A percentile compares a stretch with the other conserved stretches of the same genome.
Evolutionary conservation across 2,888 invertebrate species (phyloP).

Genomic region (Toxonevra muliebris): DNA sequence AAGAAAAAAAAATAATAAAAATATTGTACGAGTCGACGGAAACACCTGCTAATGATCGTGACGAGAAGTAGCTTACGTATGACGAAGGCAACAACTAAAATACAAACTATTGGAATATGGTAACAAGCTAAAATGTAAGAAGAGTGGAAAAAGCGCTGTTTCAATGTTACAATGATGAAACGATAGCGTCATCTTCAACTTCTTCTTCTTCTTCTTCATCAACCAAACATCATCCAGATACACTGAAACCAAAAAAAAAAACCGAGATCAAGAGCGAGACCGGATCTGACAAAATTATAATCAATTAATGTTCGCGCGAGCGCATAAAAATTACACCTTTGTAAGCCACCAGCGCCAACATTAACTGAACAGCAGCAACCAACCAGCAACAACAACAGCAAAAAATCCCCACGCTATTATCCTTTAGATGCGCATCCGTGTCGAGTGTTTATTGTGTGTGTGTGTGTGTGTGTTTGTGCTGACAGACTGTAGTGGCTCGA

Average conservation of each 20-base stretch:
- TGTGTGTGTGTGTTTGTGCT: not conserved
- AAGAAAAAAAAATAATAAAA: conserved; percentile 13
- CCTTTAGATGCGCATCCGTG: conserved; percentile 28
- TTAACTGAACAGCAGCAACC: conserved; percentile 27
- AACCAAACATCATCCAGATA: conserved; percentile 7
- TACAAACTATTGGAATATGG: not conserved
- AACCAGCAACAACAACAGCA: conserved; percentile 7
- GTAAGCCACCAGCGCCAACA: conserved; percentile 22
- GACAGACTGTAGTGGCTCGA: not conserved
- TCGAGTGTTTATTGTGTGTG: conserved; percentile 18
- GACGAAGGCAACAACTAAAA: conserved; percentile 11
- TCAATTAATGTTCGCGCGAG: conserved; percentile 41
- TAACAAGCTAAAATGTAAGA: not conserved
- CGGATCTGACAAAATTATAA: conserved; percentile 48
- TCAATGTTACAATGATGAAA: not conserved
- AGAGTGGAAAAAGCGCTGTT: not conserved
- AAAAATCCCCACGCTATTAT: conserved; percentile 17
- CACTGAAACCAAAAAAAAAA: conserved; percentile 27
- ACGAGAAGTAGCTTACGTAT: conserved; percentile 20
- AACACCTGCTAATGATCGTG: conserved; percentile 38
- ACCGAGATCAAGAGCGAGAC: conserved; percentile 3
- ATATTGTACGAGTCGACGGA: conserved; percentile 27
- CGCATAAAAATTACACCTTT: conserved; percentile 52
- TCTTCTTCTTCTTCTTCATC: not conserved
- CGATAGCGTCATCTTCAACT: conserved; percentile 5